Base-by-base conservation (phyloP, 1,140 invertebrate genomes). In the Drosophila cardini region DNA sequence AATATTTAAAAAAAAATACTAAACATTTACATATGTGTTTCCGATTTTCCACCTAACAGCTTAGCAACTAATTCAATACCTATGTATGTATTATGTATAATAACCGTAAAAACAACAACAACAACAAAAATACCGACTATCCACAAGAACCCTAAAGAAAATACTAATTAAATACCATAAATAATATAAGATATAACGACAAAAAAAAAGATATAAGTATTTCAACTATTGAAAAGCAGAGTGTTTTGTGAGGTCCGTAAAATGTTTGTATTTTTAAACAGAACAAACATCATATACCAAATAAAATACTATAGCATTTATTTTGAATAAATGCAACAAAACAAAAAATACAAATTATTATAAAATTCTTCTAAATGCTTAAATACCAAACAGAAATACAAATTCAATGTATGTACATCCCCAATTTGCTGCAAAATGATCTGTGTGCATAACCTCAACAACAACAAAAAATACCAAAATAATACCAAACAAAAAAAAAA, bases 21-120 rank as follows among this genome's bases (percentile, higher is more conserved):
- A 79, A 76, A 62, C 61, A 76, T 64, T 87, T 71, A 70, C 77
- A 80, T 74, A 87, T 89, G 83, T 89, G 83, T 87, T 87, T 87
- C 83, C 84, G 64, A 87, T 89, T 89, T 80, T 89, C 83, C 84
- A 89, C 83, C 84, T 89, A 87, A 83, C 81, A 87, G 82, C 82
- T 85, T 85, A 85, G 81, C 81, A 81, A 82, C 76, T 53, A 75
- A 63, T 42, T 48, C 52, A 52, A 15, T 52, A 69, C 32, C 4
- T 43, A 65, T 21, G 8, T 55, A 38, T 55, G 38, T 50, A 40
- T 50, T 50, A 15, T 38, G 58, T 70, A 70, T 53, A 11, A 55
- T 69, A 70, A 58, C 68, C 36, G 38, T 52, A 52, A 45, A 64
- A 53, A n/a, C n/a, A 16, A 64, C 43, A 43, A 53, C 42, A n/a